Base-by-base conservation (phyloP, 64 coral and sea anemone species). In the Stichodactyla mertensii region DNA sequence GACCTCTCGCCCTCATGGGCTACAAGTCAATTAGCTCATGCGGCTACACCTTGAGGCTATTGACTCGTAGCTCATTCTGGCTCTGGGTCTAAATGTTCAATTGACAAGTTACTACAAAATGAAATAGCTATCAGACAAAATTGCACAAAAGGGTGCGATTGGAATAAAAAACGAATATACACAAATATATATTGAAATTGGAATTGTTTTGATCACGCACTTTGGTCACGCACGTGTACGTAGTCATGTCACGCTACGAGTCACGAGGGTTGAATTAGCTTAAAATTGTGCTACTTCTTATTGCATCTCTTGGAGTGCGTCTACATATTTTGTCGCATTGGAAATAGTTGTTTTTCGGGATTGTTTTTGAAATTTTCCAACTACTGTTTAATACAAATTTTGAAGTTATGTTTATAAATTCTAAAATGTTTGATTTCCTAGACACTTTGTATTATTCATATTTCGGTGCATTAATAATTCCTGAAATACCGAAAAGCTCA, bases 71-170 rank as follows among this genome's bases (percentile, higher is more conserved):
- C 36, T 2, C 36, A 45, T 45, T 45, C 36, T 45, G 36, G 36
- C 36, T 45, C 36, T 2, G 36, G 36, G 36, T 45, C 36, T 45
- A 45, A 45, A 45, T 45, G 36, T 45, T 45, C 36, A 58, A 31
- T 74, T 36, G 69, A 74, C 22, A 74, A 74, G 36, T n/a, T 10
- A 74, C 24, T 31, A 74, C 10, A 74, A 74, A 74, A 74, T 74
- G 69, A 74, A 74, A 74, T 74, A 26, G 12, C 69, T 74, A 27
- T 74, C 24, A 74, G 69, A 74, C 55, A 81, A 81, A 81, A 53
- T 81, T 15, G 78, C 78, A 81, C 78, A 81, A 81, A 81, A 81
- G n/a, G 78, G 52, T 81, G 78, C 78, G 18, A n/a, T 55, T 81
- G 78, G 53, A 81, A 53, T 52, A 53, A 81, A 81, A 81, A 81